Conservation (phyloP, 1,140 invertebrate species). For the Lucilia sericata region DNA sequence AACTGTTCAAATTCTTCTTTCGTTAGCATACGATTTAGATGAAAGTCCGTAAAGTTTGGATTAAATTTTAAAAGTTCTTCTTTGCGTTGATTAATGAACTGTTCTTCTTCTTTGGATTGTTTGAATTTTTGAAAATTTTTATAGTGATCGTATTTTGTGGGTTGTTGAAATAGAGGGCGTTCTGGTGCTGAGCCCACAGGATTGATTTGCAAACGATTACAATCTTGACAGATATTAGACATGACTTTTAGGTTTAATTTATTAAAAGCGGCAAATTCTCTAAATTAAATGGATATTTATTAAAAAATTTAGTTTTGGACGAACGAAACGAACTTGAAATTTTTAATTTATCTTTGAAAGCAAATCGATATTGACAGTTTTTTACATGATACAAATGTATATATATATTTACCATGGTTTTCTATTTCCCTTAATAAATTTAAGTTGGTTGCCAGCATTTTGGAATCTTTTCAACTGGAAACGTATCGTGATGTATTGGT, state of each 20-base stretch:
- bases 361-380: neutral
- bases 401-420: no score
- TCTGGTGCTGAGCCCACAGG: slow-evolving; percentile 36
- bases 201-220: slow-evolving; percentile 45
- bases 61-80: slow-evolving; percentile 45
- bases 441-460: slow-evolving; percentile 70
- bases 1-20: slow-evolving; percentile 46
- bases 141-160: slow-evolving; percentile 48
- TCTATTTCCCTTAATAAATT: neutral
- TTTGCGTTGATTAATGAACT: slow-evolving; percentile 25
- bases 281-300: no score
- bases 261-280: no score
- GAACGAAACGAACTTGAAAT: no score
- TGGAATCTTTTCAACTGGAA: slow-evolving; percentile 73
- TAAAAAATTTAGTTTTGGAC: no score
- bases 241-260: neutral
- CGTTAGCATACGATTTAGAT: neutral
- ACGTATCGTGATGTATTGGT: slow-evolving; percentile 72
- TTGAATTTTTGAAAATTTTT: slow-evolving; percentile 45
- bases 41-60: slow-evolving; percentile 29
- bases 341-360: neutral
- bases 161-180: slow-evolving; percentile 43
- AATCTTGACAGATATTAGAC: slow-evolving; percentile 46
- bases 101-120: slow-evolving; percentile 33
- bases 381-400: no score